A percentile compares a stretch with the other conserved stretches of the same genome.
Evolutionary conservation across 64 coral and sea anemone species (phyloP).

Genomic region (Dendronephthya gigantea): DNA sequence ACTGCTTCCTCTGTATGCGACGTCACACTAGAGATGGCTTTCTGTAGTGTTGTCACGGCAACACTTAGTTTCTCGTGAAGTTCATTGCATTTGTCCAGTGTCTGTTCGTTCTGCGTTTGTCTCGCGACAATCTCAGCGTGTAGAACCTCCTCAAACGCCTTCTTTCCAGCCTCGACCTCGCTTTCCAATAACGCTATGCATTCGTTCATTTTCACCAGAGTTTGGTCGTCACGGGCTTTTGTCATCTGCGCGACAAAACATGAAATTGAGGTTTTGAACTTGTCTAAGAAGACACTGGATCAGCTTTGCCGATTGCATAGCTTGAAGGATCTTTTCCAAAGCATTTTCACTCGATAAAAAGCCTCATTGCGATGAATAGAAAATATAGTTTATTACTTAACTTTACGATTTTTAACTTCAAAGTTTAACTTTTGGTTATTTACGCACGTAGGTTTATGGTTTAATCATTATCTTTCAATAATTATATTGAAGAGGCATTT

Average conservation of each 20-base stretch:
- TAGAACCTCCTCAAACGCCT: slow-evolving; percentile 79
- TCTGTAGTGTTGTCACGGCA: slow-evolving; percentile 68
- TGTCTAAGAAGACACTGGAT: not conserved
- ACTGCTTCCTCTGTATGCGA: slow-evolving; percentile 46
- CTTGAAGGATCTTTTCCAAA: too few relatives aligned
- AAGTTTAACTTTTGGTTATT: too few relatives aligned
- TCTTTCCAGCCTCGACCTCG: slow-evolving; percentile 87
- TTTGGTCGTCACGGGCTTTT: slow-evolving; percentile 67
- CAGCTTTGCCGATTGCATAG: too few relatives aligned
- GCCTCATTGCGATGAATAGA: too few relatives aligned
- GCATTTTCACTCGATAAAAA: too few relatives aligned
- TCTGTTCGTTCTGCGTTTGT: slow-evolving; percentile 78
- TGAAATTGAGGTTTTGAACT: not conserved
- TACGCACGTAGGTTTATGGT: too few relatives aligned
- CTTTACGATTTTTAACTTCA: too few relatives aligned
- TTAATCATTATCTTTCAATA: too few relatives aligned
- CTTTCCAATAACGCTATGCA: slow-evolving; percentile 71
- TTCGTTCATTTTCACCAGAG: slow-evolving; percentile 75
- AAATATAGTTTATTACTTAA: too few relatives aligned
- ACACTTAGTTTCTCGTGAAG: slow-evolving; percentile 65
- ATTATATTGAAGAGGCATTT: too few relatives aligned
- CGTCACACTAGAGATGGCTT: slow-evolving; percentile 64
- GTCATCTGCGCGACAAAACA: not conserved
- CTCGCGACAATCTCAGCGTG: slow-evolving; percentile 95
- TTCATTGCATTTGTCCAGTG: slow-evolving; percentile 46